Conservation (phyloP, 2,113 vertebrate species). For the Axis porcinus region DNA sequence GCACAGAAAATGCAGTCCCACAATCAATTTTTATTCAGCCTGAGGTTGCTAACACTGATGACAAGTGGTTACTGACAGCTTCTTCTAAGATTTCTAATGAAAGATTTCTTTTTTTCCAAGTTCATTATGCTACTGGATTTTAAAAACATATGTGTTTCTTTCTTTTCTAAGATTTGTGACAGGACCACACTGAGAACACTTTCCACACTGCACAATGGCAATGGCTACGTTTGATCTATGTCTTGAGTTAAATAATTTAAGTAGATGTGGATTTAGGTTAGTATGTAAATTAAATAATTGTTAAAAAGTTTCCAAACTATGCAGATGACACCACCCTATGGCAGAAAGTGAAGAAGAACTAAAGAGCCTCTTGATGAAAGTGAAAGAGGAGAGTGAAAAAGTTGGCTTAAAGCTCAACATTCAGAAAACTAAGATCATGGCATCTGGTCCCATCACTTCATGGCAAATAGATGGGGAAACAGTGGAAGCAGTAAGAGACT, state of each 20-base stretch:
- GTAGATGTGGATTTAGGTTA: not conserved
- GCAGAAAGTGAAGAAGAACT: too few relatives aligned
- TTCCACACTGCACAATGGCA: not conserved
- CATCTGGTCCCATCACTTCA: too few relatives aligned
- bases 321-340: too few relatives aligned
- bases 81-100: constrained; percentile 43
- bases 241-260: constrained; percentile 17
- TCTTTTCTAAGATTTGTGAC: not conserved
- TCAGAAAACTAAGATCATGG: too few relatives aligned
- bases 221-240: not conserved
- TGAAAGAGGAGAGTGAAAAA: too few relatives aligned
- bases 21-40: constrained; percentile 58
- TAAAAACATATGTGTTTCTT: not conserved
- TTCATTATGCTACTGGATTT: not conserved
- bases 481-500: too few relatives aligned
- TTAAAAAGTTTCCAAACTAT: not conserved
- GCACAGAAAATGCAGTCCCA: constrained; percentile 46
- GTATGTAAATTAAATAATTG: not conserved
- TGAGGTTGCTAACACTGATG: constrained; percentile 50
- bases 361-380: too few relatives aligned
- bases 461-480: too few relatives aligned
- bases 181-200: not conserved
- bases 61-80: constrained; percentile 47
- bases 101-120: not conserved
- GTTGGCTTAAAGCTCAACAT: too few relatives aligned